These are phyloP conservation scores for Chrysodeixis includens DNA, from an alignment of 2,888 invertebrate genomes.

Conservation along the genomic window DNA sequence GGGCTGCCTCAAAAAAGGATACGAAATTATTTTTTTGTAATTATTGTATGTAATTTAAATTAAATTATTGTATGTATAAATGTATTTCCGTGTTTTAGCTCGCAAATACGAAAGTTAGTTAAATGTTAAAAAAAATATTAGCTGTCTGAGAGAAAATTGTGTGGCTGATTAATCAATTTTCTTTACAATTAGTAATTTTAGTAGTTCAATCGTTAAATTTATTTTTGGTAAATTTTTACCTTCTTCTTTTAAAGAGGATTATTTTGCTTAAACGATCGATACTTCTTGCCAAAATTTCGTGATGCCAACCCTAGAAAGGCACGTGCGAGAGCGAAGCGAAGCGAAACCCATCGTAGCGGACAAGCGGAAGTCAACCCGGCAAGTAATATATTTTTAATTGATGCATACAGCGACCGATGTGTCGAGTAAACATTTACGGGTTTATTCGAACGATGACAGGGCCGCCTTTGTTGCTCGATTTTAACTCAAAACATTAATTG, in stretches of 20 bases:
- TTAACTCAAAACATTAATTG: constrained; percentile 84
- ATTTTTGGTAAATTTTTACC: neutral
- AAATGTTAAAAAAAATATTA: no score
- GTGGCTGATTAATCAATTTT: no score
- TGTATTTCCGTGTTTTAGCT: no score
- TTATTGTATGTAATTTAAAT: no score
- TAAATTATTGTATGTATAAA: no score
- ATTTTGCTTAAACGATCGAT: neutral
- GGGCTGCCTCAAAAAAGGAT: neutral
- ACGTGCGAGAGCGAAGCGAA: constrained; percentile 44
- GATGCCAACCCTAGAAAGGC: constrained; percentile 33
- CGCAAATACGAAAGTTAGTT: no score
- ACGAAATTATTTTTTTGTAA: neutral
- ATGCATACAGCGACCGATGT: constrained; percentile 81
- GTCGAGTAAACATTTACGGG: constrained; percentile 85
- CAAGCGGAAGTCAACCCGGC: constrained; percentile 76
- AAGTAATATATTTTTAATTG: constrained; percentile 88
- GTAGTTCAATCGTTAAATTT: neutral
- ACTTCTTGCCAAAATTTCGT: neutral
- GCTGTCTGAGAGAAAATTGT: no score
- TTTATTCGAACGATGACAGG: constrained; percentile 79
- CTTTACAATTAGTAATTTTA: neutral
- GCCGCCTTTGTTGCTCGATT: constrained; percentile 80
- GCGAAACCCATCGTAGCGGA: constrained; percentile 61
- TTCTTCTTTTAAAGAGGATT: neutral